Percentiles rank a stretch among this genome's conserved stretches.
Conservation (phyloP, 2,888 invertebrate genomes). For the Platerodrilus igneus region DNA sequence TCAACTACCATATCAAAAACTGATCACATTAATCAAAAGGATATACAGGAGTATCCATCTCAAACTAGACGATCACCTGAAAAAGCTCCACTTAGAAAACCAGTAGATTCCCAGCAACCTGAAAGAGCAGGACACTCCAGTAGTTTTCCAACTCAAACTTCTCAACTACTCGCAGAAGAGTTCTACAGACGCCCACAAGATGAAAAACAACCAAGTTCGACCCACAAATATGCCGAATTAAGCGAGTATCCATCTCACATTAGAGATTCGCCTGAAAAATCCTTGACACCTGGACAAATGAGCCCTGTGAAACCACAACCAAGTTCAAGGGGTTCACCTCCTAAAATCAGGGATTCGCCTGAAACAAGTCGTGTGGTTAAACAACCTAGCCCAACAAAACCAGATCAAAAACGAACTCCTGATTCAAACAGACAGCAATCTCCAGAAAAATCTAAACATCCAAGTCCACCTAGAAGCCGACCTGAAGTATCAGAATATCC, state of each 20-base stretch:
- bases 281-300: background rate
- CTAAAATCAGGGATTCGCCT: conserved; percentile 15
- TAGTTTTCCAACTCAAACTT: too few species aligned
- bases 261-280: conserved; percentile 13
- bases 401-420: background rate
- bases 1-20: conserved; percentile 17
- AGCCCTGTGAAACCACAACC: too few species aligned
- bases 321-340: too few species aligned
- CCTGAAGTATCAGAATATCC: conserved; percentile 21
- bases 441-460: too few species aligned
- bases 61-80: conserved; percentile 21
- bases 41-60: conserved; percentile 31
- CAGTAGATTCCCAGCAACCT: conserved; percentile 1
- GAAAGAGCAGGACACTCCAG: background rate
- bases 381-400: background rate
- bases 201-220: background rate
- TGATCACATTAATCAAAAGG: conserved; percentile 14
- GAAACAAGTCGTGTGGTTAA: conserved; percentile 15
- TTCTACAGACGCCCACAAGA: background rate
- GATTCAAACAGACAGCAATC: background rate
- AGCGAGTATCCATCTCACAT: conserved; percentile 15
- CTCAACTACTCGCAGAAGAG: background rate
- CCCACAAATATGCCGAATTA: background rate
- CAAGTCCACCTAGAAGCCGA: background rate
- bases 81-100: conserved; percentile 4